phyloP scores from a whole-genome alignment of 2,113 vertebrate species.

The Phylloscopus whistleri region DNA sequence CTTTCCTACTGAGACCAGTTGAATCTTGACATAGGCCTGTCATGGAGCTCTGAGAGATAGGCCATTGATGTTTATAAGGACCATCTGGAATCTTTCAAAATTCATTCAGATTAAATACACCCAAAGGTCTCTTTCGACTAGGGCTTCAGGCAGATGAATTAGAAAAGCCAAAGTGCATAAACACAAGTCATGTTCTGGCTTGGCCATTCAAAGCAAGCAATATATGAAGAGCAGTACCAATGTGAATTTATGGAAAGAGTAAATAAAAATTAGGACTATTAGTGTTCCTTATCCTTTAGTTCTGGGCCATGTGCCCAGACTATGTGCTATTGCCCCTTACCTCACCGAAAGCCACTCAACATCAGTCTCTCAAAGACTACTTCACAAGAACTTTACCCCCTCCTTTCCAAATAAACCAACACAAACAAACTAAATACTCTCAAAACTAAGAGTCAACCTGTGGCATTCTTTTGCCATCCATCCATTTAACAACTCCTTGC shows the following conservation, averaged over 20 bases:
- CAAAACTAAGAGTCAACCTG: background rate
- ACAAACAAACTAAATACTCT: background rate
- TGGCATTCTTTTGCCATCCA: background rate
- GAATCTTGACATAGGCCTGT: background rate
- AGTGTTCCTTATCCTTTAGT: background rate
- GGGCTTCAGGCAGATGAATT: constrained; percentile 34
- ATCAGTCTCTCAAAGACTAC: background rate
- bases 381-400: background rate
- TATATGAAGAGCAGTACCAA: background rate
- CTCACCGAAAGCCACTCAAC: background rate
- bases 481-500: background rate
- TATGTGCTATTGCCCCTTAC: background rate
- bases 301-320: background rate
- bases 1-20: background rate
- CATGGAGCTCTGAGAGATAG: background rate
- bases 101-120: background rate
- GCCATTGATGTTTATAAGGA: background rate
- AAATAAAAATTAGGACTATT: background rate
- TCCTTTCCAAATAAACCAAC: background rate
- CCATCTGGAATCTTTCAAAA: constrained; percentile 43
- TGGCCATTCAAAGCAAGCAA: background rate
- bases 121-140: background rate
- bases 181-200: constrained; percentile 2
- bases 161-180: constrained; percentile 24
- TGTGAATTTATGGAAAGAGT: background rate